Base-by-base conservation (phyloP, 2,113 vertebrate genomes). In the Antechinus flavipes region DNA sequence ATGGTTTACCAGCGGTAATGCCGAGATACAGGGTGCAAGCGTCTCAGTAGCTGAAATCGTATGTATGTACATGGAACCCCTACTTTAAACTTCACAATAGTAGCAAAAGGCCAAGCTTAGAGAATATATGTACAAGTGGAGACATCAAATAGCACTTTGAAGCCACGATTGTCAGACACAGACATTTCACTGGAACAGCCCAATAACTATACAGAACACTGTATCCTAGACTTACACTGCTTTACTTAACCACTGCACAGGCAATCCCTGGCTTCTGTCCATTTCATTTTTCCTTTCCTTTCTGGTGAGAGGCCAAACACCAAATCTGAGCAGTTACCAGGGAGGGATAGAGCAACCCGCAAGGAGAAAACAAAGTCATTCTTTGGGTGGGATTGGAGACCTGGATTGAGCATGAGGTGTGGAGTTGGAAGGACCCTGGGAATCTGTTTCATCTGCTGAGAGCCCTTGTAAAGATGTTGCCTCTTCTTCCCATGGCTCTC, bases 121-220 rank as follows among this genome's bases (percentile, higher is more conserved):
- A 98, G 96, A 94, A 97, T 50, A 94, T 98, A 98, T 98, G 97
- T 98, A 98, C 98, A 98, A 92, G 91, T 97, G 97, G 96, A 97
- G 97, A 98, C 97, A 93, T 96, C 90, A 96, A 97, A 96, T 94
- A 96, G 97, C 93, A 93, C 91, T 96, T 94, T 49, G 49, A 92
- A 58, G 91, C 94, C 84, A 97, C 96, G 97, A 98, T 96, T 98
- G 98, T 98, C 98, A 89, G 96, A 96, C 97, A 97, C 95, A 93
- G 56, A 97, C 97, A 93, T 68, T 93, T 96, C 96, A 96, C 96
- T 26, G 61, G 93, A 95, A 97, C 97, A 96, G 97, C 49, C 96
- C 94, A 94, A 56, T 47, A 54, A 95, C 92, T 49, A 89, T 84
- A 96, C 84, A 46, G 55, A 92, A 90, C 91, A 95, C 93, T 23